These are phyloP conservation scores for Drosophila seguyi DNA, from an alignment of 1,140 invertebrate genomes.

Conservation along the genomic window DNA sequence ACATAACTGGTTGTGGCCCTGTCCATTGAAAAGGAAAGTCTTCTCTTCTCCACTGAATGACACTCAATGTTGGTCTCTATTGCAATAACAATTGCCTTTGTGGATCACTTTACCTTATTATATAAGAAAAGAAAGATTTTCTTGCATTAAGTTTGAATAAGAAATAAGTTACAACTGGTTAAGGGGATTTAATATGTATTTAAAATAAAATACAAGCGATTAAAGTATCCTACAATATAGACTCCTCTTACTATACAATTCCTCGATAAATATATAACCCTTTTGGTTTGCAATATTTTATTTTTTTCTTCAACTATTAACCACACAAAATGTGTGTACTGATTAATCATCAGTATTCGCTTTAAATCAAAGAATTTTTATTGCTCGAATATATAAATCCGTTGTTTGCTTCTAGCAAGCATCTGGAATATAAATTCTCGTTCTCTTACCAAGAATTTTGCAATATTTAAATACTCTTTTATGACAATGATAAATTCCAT, in stretches of 20 bases:
- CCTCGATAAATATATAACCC: not conserved
- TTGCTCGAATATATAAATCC: conserved; percentile 31
- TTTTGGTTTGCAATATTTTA: not conserved
- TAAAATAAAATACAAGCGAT: not conserved
- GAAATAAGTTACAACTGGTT: conserved; percentile 6
- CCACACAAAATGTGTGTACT: conserved; percentile 4
- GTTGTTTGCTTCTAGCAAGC: conserved; percentile 10
- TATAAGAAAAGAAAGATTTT: conserved; percentile 23
- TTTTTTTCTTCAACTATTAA: not conserved
- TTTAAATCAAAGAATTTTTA: conserved; percentile 34
- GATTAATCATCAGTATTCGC: conserved; percentile 14
- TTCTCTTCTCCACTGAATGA: conserved; percentile 66
- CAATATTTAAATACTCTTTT: conserved; percentile 10
- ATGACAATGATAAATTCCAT: conserved; percentile 40
- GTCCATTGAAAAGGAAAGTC: conserved; percentile 67
- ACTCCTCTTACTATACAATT: not conserved
- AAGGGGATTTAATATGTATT: not conserved
- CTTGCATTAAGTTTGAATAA: not conserved
- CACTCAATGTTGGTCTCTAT: conserved; percentile 41
- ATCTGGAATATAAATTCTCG: conserved; percentile 39
- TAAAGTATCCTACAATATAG: not conserved
- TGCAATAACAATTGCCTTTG: conserved; percentile 38
- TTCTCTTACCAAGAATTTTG: conserved; percentile 4
- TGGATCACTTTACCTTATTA: conserved; percentile 31
- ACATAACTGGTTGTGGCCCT: conserved; percentile 22